Evolutionary conservation across 1,140 invertebrate genomes (phyloP).

Genomic region (Radopholus similis): DNA sequence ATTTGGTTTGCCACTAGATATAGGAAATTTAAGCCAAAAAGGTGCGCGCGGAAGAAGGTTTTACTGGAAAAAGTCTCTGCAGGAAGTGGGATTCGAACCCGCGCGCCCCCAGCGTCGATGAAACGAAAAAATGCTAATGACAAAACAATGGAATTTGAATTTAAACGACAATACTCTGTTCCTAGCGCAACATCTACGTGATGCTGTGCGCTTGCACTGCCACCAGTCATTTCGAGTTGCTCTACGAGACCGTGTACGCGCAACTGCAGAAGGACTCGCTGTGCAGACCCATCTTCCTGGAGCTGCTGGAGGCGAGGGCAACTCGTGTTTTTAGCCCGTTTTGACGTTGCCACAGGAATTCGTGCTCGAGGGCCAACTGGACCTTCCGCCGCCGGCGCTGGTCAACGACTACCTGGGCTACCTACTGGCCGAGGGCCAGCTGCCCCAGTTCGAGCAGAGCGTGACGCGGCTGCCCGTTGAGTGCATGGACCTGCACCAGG

Average conservation of each 20-base stretch:
- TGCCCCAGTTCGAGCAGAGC: constrained; percentile 73
- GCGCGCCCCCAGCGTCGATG: not conserved
- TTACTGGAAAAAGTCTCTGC: no score
- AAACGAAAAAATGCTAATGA: no score
- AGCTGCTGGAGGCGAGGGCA: constrained; percentile 61
- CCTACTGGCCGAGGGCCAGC: constrained; percentile 61
- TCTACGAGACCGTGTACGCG: constrained; percentile 37
- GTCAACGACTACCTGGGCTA: constrained; percentile 66
- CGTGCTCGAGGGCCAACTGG: constrained; percentile 65
- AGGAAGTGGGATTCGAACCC: not conserved
- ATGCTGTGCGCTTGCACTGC: constrained; percentile 44
- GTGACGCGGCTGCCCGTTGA: constrained; percentile 76
- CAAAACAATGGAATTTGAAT: no score
- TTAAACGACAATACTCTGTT: not conserved
- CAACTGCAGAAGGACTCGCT: constrained; percentile 61
- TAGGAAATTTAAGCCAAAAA: no score
- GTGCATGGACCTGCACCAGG: constrained; percentile 82
- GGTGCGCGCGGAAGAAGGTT: no score
- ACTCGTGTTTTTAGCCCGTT: not conserved
- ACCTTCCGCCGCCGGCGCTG: constrained; percentile 64
- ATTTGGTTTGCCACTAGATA: no score
- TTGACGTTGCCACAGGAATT: constrained; percentile 63
- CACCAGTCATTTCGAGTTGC: constrained; percentile 31
- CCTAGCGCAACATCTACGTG: constrained; percentile 44
- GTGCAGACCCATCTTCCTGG: constrained; percentile 64